A percentile compares a stretch with the other conserved stretches of the same genome.
phyloP scores from a whole-genome alignment of 2,888 invertebrate species.

The Nycteola revayana region DNA sequence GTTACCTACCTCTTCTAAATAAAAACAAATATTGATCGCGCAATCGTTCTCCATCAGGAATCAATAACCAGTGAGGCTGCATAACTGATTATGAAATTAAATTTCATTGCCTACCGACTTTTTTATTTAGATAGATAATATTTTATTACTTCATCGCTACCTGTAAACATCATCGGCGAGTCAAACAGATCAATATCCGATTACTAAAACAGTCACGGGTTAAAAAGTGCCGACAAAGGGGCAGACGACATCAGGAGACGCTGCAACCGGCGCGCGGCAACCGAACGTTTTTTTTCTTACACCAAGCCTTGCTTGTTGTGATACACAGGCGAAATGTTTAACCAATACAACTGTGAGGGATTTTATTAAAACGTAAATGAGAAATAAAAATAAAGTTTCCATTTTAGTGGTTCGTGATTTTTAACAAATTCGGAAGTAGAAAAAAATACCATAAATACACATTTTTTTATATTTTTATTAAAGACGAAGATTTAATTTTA shows the following conservation, averaged over 20 bases:
- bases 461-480: no score
- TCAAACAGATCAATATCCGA: conserved; percentile 66
- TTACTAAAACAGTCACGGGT: conserved; percentile 78
- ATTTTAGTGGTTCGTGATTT: no score
- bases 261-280: conserved; percentile 38
- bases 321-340: conserved; percentile 28
- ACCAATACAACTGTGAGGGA: no score
- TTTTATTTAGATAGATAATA: conserved; percentile 44
- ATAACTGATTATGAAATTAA: conserved; percentile 41
- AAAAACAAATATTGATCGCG: no score
- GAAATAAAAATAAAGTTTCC: no score
- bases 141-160: conserved; percentile 69
- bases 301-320: conserved; percentile 25
- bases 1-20: no score
- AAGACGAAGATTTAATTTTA: no score
- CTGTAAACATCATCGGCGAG: conserved; percentile 55
- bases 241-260: conserved; percentile 49
- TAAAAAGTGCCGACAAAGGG: conserved; percentile 76
- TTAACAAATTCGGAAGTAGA: no score
- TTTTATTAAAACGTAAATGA: no score
- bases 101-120: conserved; percentile 21
- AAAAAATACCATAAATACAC: no score
- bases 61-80: conserved; percentile 16
- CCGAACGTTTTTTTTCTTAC: conserved; percentile 56
- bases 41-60: conserved; percentile 6